Evolutionary conservation across 2,113 vertebrate species (phyloP), one percentile per base, ranked within the genome.

Genomic region (Vulpes lagopus): DNA sequence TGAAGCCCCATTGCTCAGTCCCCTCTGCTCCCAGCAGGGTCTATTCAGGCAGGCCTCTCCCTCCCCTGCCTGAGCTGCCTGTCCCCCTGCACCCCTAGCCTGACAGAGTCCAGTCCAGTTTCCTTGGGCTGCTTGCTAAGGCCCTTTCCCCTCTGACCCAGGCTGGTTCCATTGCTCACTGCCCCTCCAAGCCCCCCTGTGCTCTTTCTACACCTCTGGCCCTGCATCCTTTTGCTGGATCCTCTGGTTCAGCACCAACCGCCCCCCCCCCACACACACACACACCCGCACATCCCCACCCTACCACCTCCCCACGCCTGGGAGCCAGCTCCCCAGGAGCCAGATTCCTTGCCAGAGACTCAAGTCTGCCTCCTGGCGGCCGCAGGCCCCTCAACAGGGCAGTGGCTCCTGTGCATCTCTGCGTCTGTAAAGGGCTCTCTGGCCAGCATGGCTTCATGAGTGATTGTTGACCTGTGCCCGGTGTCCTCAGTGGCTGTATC

Each of bases 371-470:
- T 84, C 94, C 73, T 67, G 23, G 49, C 0, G 32, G 51, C 64
- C 19, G 65, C 9, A 51, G 11, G 11, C 0, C 53, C 9, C n/a
- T 27, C 11, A 27, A 12, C 6, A 1, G 6, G 49, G 20, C 0
- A 0, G 10, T 10, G 38, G 27, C 23, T n/a, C 35, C 1, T 43
- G 19, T 27, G 38, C n/a, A 23, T 23, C 11, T 38, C 10, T 1
- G 3, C 19, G n/a, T 95, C 78, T n/a, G 73, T n/a, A 9, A 30
- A 20, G 27, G 2, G 15, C 55, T n/a, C 43, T 25, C 43, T 1
- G 2, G 12, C 10, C 17, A 2, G 3, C 30, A 15, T 49, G 0
- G 19, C 87, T 30, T 11, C 53, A 1, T 0, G 12, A 8, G 60
- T 30, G 59, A 62, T 19, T 1, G 67, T 30, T 38, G 17, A 23